phyloP scores from a whole-genome alignment of 53 echinoderm and acorn worm species.

The Temnopleurus reevesii region DNA sequence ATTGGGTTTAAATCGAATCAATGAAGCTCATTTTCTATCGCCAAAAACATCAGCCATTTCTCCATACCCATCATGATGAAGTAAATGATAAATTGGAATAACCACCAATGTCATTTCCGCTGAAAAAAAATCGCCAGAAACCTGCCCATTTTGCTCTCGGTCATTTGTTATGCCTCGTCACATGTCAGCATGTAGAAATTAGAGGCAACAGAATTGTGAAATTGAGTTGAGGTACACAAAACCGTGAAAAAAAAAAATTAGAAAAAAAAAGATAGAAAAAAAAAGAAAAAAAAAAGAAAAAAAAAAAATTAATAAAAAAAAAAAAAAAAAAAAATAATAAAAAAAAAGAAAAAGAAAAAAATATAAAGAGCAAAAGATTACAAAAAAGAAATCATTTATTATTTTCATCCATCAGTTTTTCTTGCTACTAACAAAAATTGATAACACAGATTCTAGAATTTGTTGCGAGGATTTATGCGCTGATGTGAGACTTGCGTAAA shows the following conservation, averaged over 20 bases:
- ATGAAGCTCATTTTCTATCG: constrained; percentile 14
- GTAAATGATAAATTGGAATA: not conserved
- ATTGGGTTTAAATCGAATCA: constrained; percentile 49
- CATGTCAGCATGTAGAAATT: constrained; percentile 1
- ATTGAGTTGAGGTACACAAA: constrained; percentile 44
- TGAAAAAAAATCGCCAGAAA: constrained; percentile 20
- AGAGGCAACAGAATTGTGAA: constrained; percentile 37
- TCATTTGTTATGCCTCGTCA: constrained; percentile 54
- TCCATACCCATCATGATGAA: not conserved
- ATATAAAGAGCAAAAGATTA: no score
- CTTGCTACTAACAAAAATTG: not conserved
- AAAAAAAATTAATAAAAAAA: no score
- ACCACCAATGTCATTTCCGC: constrained; percentile 54
- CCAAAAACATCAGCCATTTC: not conserved
- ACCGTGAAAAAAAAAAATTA: not conserved
- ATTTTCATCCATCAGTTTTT: not conserved
- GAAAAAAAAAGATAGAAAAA: no score
- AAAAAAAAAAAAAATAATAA: no score
- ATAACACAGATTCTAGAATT: not conserved
- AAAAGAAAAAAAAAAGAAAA: no score
- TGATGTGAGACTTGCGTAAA: not conserved
- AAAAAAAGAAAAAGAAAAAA: no score
- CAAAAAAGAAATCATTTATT: not conserved
- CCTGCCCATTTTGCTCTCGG: constrained; percentile 30
- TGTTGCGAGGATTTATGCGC: no score